Evolutionary conservation across 2,113 vertebrate species (phyloP).

Genomic region (Hyla sarda): DNA sequence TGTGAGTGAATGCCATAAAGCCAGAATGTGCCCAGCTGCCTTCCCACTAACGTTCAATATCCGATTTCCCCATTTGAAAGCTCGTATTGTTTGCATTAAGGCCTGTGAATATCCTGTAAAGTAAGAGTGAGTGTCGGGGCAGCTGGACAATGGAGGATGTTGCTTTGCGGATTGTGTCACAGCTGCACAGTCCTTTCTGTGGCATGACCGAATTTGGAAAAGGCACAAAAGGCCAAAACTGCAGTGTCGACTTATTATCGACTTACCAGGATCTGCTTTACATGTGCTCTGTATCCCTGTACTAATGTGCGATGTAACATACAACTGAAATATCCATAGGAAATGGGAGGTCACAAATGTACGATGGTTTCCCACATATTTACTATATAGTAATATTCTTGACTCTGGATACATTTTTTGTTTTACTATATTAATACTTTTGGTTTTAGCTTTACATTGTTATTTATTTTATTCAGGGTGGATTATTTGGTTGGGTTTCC

Average conservation of each 20-base stretch:
- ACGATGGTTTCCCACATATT: too few species aligned
- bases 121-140: slow-evolving; percentile 69
- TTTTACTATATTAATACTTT: background rate
- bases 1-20: slow-evolving; percentile 22
- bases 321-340: background rate
- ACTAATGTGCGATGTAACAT: background rate
- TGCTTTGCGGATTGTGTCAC: slow-evolving; percentile 60
- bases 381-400: background rate
- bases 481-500: too few species aligned
- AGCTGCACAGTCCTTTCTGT: slow-evolving; percentile 60
- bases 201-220: slow-evolving; percentile 57
- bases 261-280: slow-evolving; percentile 21
- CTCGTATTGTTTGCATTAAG: slow-evolving; percentile 66
- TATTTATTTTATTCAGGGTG: too few species aligned
- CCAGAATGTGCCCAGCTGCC: slow-evolving; percentile 65
- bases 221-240: slow-evolving; percentile 28
- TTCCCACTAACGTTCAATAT: slow-evolving; percentile 66
- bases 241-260: slow-evolving; percentile 32
- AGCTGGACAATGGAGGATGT: slow-evolving; percentile 67
- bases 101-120: slow-evolving; percentile 70
- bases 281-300: background rate
- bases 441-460: background rate
- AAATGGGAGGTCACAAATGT: background rate
- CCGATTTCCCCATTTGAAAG: slow-evolving; percentile 71
- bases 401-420: background rate